Conservation (phyloP, 2,888 invertebrate genomes). For the Parascotia fuliginaria region DNA sequence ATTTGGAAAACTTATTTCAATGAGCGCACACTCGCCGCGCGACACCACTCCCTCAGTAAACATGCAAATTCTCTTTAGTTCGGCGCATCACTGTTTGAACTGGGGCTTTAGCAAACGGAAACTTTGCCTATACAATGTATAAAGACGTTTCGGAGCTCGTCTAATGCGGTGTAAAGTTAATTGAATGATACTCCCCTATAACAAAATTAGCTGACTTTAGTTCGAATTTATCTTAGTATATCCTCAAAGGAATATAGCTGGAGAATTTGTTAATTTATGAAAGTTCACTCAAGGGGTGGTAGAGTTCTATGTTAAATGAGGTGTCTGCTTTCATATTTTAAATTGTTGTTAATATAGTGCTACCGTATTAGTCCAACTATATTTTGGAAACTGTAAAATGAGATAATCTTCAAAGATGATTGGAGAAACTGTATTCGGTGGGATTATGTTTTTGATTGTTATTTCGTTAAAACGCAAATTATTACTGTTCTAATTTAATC, state of each 20-base stretch:
- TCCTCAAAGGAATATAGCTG: conserved; percentile 28
- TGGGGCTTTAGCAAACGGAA: conserved; percentile 62
- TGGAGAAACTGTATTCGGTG: no score
- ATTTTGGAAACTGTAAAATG: no score
- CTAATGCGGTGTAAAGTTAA: conserved; percentile 64
- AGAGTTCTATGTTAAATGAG: conserved; percentile 14
- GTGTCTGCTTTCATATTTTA: conserved; percentile 4
- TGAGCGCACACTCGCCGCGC: conserved; percentile 36
- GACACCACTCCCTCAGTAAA: conserved; percentile 54
- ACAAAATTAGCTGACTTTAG: conserved; percentile 49
- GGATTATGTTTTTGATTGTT: no score
- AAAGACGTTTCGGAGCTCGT: conserved; percentile 59
- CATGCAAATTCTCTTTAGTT: conserved; percentile 72
- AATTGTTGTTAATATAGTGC: conserved; percentile 7
- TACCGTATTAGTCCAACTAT: background rate
- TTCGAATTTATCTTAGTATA: conserved; percentile 42
- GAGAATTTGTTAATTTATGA: conserved; percentile 36
- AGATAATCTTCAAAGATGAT: no score
- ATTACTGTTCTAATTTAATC: no score
- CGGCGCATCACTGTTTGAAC: conserved; percentile 65
- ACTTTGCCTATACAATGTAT: conserved; percentile 61
- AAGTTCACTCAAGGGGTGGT: conserved; percentile 28
- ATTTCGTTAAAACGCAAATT: no score
- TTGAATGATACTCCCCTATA: conserved; percentile 54
- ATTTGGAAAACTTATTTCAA: conserved; percentile 64